Conservation (phyloP, 2,113 vertebrate genomes). For the Lophura nycthemera region DNA sequence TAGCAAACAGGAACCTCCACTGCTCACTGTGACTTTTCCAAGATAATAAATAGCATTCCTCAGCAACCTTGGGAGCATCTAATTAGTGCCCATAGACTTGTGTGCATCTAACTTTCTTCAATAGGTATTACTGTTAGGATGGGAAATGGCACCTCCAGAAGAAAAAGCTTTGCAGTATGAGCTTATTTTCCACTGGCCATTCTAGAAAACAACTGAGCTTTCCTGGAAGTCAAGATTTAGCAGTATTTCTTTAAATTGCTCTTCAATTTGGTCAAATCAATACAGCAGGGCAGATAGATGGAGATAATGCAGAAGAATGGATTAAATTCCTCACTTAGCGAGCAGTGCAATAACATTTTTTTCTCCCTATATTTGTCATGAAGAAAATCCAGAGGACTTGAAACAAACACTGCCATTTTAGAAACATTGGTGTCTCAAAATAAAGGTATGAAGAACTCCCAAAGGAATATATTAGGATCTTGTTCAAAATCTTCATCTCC, state of each 20-base stretch:
- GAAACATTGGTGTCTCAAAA: background rate
- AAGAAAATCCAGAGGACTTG: background rate
- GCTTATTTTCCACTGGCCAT: background rate
- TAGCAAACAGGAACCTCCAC: background rate
- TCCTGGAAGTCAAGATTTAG: background rate
- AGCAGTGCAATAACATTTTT: slow-evolving; percentile 12
- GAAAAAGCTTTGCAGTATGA: background rate
- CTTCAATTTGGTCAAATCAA: background rate
- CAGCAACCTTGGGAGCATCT: background rate
- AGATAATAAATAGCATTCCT: background rate
- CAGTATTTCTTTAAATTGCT: background rate
- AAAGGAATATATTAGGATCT: background rate
- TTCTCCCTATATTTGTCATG: background rate
- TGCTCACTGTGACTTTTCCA: background rate
- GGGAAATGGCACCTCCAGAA: background rate
- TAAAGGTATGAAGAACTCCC: background rate
- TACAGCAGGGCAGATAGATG: background rate
- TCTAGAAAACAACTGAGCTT: background rate
- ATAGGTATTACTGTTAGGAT: background rate
- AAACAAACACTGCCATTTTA: background rate
- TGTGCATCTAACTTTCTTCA: background rate
- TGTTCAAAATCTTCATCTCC: background rate
- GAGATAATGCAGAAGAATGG: background rate
- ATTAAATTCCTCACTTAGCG: slow-evolving; percentile 10
- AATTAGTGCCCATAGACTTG: background rate